Evolutionary conservation across 2,113 vertebrate genomes (phyloP), one percentile per base, ranked within the genome.

Genomic region (Ranitomeya imitator): DNA sequence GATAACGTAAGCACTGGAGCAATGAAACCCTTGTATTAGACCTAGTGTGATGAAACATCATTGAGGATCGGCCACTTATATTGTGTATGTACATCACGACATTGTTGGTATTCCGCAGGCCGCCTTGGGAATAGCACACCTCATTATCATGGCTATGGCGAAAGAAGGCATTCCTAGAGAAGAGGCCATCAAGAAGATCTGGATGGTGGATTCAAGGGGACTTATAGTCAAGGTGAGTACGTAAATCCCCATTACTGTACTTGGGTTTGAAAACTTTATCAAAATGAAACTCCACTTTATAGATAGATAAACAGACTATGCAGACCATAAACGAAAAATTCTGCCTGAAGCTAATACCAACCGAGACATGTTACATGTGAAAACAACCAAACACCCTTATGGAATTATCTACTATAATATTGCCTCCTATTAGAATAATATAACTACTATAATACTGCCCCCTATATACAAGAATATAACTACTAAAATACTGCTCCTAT

Each of bases 191-290:
- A 97, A 95, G 92, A 98, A 93, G 94, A 98, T 99, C 92, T 99
- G 98, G 98, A 97, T 99, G 98, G 97, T 99, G 87, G 98, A 99
- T 89, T 99, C 98, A 59, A 98, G 94, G 90, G 98, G 98, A 52
- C 96, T 99, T 81, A 97, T 99, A 84, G 97, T 98, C 14, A 99
- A 99, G 98, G 98, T 99, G 18, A 76, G 45, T 52, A 45, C 16
- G 52, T 31, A 21, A 3, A 19, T 2, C 52, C 10, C 14, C 45
- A 52, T 26, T 4, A 51, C 16, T 18, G 31, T 15, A 73, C 26
- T 21, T 37, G 69, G 26, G 7, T 19, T 57, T 3, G 55, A 9
- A 57, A 57, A 9, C 18, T 19, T 63, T 21, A 21, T 63, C 18
- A 63, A 3, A 21, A 19, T 6, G 18, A 63, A 63, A 21, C 61